phyloP scores from a whole-genome alignment of 2,888 invertebrate genomes.

The Mycalesis mineus region DNA sequence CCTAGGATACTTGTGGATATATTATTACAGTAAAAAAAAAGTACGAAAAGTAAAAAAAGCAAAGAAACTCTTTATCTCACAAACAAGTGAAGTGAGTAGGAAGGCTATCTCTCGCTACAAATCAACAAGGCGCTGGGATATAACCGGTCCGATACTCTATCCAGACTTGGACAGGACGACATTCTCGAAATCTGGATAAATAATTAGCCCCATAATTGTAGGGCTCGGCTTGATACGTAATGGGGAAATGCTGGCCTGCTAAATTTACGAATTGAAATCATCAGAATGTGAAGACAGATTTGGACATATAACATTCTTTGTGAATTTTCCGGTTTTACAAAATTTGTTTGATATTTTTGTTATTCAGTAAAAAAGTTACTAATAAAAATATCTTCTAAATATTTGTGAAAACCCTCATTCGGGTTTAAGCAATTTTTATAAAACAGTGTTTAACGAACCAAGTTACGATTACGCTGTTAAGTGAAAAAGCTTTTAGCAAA shows the following conservation, averaged over 20 bases:
- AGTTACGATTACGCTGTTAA: too few species aligned
- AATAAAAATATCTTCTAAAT: too few species aligned
- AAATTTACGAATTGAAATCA: not conserved
- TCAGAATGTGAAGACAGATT: not conserved
- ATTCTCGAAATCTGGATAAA: constrained; percentile 49
- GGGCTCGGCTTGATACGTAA: constrained; percentile 22
- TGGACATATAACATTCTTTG: not conserved
- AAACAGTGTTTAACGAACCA: too few species aligned
- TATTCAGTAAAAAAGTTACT: too few species aligned
- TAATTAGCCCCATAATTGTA: constrained; percentile 36
- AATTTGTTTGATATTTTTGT: too few species aligned
- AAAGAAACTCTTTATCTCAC: constrained; percentile 1
- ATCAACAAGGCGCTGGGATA: constrained; percentile 26
- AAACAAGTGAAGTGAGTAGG: constrained; percentile 6
- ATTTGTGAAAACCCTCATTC: too few species aligned
- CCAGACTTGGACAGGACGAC: constrained; percentile 47
- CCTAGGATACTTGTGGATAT: too few species aligned
- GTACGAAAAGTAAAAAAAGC: not conserved
- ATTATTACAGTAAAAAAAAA: too few species aligned
- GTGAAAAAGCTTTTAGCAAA: too few species aligned
- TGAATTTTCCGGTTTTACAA: too few species aligned
- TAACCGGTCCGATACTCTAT: constrained; percentile 53
- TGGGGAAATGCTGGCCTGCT: not conserved
- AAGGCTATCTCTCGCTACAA: constrained; percentile 11
- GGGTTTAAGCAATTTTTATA: too few species aligned